These are phyloP conservation scores for Coptodon rendalli DNA, from an alignment of 2,113 vertebrate genomes.

Conservation along the genomic window DNA sequence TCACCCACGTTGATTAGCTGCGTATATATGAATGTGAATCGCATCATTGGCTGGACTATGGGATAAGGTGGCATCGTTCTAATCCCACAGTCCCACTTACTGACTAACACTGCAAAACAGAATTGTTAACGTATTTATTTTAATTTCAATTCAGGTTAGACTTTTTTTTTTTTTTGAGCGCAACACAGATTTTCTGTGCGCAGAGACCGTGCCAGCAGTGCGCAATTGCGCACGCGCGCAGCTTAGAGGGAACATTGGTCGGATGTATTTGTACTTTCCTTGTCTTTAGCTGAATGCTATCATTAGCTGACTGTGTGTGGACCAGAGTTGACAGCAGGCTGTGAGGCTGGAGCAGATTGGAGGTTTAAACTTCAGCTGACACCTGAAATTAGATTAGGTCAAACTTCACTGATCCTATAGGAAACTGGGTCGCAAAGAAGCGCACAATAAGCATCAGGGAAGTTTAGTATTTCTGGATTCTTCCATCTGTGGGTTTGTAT, in stretches of 20 bases:
- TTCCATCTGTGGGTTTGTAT: neutral
- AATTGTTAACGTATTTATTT: too few relatives aligned
- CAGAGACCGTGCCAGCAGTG: too few relatives aligned
- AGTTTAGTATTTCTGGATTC: neutral
- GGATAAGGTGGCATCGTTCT: too few relatives aligned
- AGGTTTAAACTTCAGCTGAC: conserved; percentile 5
- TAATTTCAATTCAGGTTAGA: too few relatives aligned
- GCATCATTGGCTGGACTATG: too few relatives aligned
- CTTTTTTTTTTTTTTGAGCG: too few relatives aligned
- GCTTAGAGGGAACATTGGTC: neutral
- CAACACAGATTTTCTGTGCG: too few relatives aligned
- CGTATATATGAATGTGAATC: too few relatives aligned
- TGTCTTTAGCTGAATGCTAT: neutral
- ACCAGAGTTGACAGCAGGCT: neutral
- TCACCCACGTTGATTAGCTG: too few relatives aligned
- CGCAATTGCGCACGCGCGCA: too few relatives aligned
- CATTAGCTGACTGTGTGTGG: neutral
- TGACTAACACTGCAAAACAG: too few relatives aligned
- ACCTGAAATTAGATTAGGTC: conserved; percentile 29
- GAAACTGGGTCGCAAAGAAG: neutral
- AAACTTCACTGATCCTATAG: conserved; percentile 7
- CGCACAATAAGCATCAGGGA: neutral
- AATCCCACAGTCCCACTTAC: too few relatives aligned
- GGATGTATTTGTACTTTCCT: neutral
- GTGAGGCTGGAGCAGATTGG: neutral